These are phyloP conservation scores for Erythrocercus mccallii DNA, from an alignment of 2,113 vertebrate species.

Conservation along the genomic window DNA sequence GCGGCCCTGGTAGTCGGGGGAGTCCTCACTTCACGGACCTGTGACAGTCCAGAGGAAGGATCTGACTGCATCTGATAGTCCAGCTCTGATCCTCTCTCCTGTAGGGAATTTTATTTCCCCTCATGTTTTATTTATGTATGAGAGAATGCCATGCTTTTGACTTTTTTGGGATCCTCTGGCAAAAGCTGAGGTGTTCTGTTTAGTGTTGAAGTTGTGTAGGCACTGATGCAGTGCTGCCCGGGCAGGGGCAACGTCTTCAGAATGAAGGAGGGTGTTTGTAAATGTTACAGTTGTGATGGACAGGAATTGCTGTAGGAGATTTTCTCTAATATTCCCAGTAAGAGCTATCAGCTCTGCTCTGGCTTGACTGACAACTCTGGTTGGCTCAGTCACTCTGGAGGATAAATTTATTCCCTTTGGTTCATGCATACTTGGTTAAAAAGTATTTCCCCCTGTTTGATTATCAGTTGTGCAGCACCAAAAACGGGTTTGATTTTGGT, in stretches of 20 bases:
- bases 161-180: neutral
- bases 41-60: conserved; percentile 48
- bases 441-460: neutral
- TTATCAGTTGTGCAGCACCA: neutral
- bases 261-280: neutral
- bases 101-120: conserved; percentile 50
- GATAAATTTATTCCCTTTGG: neutral
- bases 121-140: neutral
- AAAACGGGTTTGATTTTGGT: neutral
- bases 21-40: neutral
- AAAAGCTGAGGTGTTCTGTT: neutral
- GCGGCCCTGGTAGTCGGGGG: conserved; percentile 68
- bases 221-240: neutral
- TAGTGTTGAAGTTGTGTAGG: neutral
- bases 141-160: neutral
- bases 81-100: conserved; percentile 16
- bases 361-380: neutral
- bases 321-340: neutral
- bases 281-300: neutral
- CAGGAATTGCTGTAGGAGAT: conserved; percentile 6
- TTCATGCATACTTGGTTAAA: neutral
- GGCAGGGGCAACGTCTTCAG: neutral
- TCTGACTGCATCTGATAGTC: conserved; percentile 28
- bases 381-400: neutral
- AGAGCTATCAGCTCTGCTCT: conserved; percentile 19